Conservation (phyloP, 92 coral and sea anemone species). For the Palythoa heliodiscus region DNA sequence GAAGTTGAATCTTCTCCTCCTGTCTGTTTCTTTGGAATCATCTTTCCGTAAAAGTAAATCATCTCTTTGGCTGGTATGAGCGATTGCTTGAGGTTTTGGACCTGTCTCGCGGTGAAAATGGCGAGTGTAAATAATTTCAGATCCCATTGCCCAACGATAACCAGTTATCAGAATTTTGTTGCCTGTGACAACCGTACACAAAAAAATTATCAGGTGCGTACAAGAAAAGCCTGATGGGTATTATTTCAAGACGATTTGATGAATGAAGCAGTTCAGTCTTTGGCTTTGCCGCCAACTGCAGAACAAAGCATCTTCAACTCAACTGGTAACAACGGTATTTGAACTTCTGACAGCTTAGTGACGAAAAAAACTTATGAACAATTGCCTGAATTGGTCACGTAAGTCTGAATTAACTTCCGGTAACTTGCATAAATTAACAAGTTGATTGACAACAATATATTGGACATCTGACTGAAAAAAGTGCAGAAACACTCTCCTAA, state of each 20-base stretch:
- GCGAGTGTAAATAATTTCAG: background rate
- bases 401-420: conserved; percentile 3
- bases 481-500: background rate
- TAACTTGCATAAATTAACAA: background rate
- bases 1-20: background rate
- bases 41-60: background rate
- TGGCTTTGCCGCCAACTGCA: background rate
- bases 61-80: background rate
- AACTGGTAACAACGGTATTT: background rate
- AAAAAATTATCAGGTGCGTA: background rate
- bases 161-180: background rate
- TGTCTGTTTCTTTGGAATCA: background rate
- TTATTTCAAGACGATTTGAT: background rate
- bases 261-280: background rate
- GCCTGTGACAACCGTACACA: background rate
- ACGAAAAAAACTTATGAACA: background rate
- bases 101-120: background rate
- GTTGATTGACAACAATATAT: background rate
- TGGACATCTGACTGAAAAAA: background rate
- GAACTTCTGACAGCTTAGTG: background rate
- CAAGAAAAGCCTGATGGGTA: background rate
- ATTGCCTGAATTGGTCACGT: conserved; percentile 5
- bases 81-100: background rate
- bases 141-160: conserved; percentile 9
- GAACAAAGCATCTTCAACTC: background rate